Evolutionary conservation across 2,113 vertebrate species (phyloP).

Genomic region (Alethe castanea): DNA sequence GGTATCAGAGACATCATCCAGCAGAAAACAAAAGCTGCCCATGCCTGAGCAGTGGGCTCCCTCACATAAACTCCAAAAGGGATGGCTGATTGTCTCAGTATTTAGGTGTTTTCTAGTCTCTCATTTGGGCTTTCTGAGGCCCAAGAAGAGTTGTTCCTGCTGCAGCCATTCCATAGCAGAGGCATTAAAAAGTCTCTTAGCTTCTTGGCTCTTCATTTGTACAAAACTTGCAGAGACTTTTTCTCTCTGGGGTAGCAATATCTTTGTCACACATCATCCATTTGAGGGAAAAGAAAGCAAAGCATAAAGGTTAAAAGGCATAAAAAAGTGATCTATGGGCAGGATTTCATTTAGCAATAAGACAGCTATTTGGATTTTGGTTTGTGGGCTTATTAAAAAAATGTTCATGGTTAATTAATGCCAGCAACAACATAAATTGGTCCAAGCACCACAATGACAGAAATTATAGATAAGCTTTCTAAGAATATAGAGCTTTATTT

Average conservation of each 20-base stretch:
- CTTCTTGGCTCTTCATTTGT: background rate
- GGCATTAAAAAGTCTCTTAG: background rate
- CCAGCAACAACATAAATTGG: background rate
- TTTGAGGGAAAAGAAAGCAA: background rate
- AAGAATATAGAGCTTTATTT: background rate
- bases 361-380: background rate
- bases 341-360: background rate
- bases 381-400: background rate
- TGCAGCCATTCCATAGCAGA: background rate
- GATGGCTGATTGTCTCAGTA: background rate
- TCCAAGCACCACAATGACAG: background rate
- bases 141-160: background rate
- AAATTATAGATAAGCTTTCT: background rate
- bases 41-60: background rate
- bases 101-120: background rate
- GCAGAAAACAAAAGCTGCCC: background rate
- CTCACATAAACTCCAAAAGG: rapidly evolving
- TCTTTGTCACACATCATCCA: background rate
- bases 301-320: background rate
- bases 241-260: background rate
- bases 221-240: background rate
- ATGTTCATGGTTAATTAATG: background rate
- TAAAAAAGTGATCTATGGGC: background rate
- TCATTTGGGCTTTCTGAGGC: background rate
- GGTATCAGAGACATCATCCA: background rate